Base-by-base conservation (phyloP, 1,140 invertebrate genomes). In the Eciton burchellii region DNA sequence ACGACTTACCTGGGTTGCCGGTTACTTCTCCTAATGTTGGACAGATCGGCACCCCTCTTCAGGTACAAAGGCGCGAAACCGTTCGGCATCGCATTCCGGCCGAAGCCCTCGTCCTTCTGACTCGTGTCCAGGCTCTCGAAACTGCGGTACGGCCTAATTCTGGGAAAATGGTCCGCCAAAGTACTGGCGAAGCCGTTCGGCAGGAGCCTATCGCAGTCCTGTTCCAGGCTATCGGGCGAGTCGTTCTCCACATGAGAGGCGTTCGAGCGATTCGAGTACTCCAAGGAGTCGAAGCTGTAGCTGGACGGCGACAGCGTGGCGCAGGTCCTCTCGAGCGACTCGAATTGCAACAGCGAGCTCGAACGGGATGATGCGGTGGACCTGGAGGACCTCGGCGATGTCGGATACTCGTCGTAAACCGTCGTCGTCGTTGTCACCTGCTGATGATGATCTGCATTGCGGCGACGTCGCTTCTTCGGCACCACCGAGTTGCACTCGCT, bases 401-500 rank as follows among this genome's bases (percentile, higher is more conserved):
- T 94, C 92, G 88, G 93, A 89, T 81, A 92, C 49, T 79, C 74
- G 47, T 87, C 92, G 83, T 86, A 94, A 91, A 89, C 88, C 90
- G 35, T 6, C 35, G 43, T 93, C 59, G 89, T 88, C 90, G 89
- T 88, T 90, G 43, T 93, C 59, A 79, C 52, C 26, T 84, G 81
- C 84, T 93, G 93, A 83, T 92, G 89, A 47, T 89, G 84, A 29
- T 88, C 84, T 76, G 84, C 35, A 85, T 95, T 95, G 81, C 95
- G 95, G 29, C 96, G 95, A 26, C 97, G 94, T n/a, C 97, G 94
- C 91, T 97, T 97, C 56, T 97, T 96, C 43, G 97, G 97, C 87
- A 97, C 97, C 26, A 96, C 96, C 77, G 96, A 95, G 91, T 97
- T 97, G 70, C 97, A 95, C 89, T 97, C 97, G 56, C 96, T 97